Conservation (phyloP, 2,113 vertebrate genomes). For the Myotis brandtii region DNA sequence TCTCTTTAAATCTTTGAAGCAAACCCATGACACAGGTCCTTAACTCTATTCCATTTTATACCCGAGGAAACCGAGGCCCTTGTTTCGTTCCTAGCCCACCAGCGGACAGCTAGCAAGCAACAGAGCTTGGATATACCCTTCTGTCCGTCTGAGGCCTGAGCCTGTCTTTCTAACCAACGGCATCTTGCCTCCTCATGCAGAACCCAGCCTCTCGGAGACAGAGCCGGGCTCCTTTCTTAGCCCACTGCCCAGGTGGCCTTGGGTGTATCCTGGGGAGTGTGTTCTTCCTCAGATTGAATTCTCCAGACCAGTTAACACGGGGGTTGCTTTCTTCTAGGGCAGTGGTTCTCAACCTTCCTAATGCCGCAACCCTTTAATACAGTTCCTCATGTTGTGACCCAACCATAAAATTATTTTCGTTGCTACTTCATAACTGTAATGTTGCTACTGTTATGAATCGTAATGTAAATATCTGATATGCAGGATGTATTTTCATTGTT, state of each 20-base stretch:
- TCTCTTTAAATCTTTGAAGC: constrained; percentile 17
- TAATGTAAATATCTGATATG: too few species aligned
- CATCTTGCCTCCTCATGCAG: not conserved
- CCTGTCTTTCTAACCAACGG: not conserved
- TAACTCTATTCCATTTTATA: not conserved
- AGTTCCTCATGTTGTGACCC: too few species aligned
- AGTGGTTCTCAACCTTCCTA: too few species aligned
- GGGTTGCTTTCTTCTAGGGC: not conserved
- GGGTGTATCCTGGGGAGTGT: not conserved
- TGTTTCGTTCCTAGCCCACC: not conserved
- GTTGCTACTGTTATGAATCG: too few species aligned
- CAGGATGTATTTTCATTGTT: too few species aligned
- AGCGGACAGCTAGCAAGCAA: not conserved
- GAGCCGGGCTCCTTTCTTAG: not conserved
- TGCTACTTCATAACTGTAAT: too few species aligned
- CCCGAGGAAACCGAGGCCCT: not conserved
- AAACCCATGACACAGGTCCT: not conserved
- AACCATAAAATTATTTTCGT: too few species aligned
- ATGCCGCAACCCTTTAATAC: too few species aligned
- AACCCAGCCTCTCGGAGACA: not conserved
- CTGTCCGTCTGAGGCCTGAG: not conserved
- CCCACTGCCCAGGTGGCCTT: not conserved
- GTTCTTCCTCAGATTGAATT: not conserved
- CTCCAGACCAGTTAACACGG: not conserved
- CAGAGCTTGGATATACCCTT: not conserved